Base-by-base conservation (phyloP, 1,140 invertebrate species). In the Conus ventricosus region DNA sequence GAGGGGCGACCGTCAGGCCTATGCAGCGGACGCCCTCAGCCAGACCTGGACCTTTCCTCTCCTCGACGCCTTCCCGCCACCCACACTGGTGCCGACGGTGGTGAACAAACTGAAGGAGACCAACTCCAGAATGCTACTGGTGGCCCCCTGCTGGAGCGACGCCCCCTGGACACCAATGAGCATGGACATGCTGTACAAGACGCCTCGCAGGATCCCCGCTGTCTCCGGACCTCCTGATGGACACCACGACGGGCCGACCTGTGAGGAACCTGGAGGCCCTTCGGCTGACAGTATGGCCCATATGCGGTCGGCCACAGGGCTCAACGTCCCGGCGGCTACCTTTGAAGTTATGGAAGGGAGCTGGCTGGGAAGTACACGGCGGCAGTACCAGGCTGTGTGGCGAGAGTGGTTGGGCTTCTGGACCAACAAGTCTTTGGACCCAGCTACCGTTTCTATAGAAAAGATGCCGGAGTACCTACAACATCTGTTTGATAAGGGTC, bases 41-140 rank as follows among this genome's bases (percentile, higher is more conserved):
- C 71, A 75, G 71, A 75, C 71, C 20, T 75, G 71, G 71, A 25
- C 17, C 15, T 75, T 75, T 25, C 20, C 17, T 25, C 71, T 75
- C 20, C 20, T 75, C 20, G 4, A n/a, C 71, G 71, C 71, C 71
- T 75, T 20, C 20, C n/a, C 71, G 8, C 71, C 71, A n/a, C n/a
- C 20, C n/a, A 75, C 71, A 8, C 71, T 75, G 17, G 71, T 75
- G 20, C 71, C n/a, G 71, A 75, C 71, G 71, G 71, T 75, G 71
- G 71, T 25, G 20, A 75, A 75, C 71, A 75, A 75, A 23, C 71
- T 75, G 20, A 75, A 23, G 71, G 71, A 23, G 20, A n/a, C 71
- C 71, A 75, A n/a, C 20, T n/a, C 71, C 71, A 75, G 71, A n/a
- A 75, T 75, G 71, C 71, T 75, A 23, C 71, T 75, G 71, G n/a